Percentiles rank a stretch among this genome's conserved stretches.
Conservation (phyloP, 2,113 vertebrate species). For the Garra rufa region DNA sequence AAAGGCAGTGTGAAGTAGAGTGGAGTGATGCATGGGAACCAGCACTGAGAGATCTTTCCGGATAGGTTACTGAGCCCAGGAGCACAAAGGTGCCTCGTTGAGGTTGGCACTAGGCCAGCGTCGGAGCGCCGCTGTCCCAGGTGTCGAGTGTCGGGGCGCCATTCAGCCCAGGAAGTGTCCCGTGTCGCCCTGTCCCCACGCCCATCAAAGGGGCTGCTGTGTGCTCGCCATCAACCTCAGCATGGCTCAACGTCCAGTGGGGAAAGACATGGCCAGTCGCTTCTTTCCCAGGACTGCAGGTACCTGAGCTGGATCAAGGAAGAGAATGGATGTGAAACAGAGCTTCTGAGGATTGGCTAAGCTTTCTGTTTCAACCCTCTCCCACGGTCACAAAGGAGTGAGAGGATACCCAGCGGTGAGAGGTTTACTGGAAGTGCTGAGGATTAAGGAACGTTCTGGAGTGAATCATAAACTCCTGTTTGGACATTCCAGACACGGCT, state of each 20-base stretch:
- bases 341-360: conserved; percentile 47
- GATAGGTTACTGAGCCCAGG: conserved; percentile 51
- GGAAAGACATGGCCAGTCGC: conserved; percentile 19
- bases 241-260: conserved; percentile 46
- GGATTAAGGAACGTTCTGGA: conserved; percentile 21
- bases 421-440: conserved; percentile 13
- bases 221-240: conserved; percentile 51
- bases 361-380: conserved; percentile 45
- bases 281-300: conserved; percentile 49
- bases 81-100: conserved; percentile 58
- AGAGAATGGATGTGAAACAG: conserved; percentile 44
- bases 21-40: conserved; percentile 56
- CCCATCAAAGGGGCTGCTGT: conserved; percentile 60
- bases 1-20: conserved; percentile 44
- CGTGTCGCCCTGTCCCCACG: conserved; percentile 57
- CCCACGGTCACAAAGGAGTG: conserved; percentile 51
- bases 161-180: conserved; percentile 74
- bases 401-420: conserved; percentile 37
- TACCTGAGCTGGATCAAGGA: conserved; percentile 42
- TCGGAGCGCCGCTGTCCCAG: conserved; percentile 69
- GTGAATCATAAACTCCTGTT: background rate
- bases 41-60: conserved; percentile 53
- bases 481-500: background rate
- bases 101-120: conserved; percentile 49
- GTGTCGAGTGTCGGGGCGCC: conserved; percentile 70